phyloP scores from a whole-genome alignment of 2,113 vertebrate genomes.

The Indicator maculatus region DNA sequence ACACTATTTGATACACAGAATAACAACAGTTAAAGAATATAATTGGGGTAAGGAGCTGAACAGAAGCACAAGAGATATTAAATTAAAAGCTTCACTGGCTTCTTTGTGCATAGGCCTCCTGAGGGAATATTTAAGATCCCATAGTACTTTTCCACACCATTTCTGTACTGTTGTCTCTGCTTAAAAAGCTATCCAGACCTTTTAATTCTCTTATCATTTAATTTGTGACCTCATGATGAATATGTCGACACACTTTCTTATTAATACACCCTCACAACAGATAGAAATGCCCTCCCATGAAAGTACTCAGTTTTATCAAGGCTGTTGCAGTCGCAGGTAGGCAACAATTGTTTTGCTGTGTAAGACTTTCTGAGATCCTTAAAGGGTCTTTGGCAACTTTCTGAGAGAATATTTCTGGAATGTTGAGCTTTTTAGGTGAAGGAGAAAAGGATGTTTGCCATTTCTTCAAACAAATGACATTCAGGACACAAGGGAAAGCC shows the following conservation, averaged over 20 bases:
- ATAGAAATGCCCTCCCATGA: background rate
- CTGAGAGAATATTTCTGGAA: background rate
- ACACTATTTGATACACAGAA: background rate
- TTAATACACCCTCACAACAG: background rate
- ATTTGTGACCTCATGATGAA: background rate
- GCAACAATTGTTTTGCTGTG: background rate
- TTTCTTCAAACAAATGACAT: background rate
- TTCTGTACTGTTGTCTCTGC: background rate
- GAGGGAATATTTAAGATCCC: background rate
- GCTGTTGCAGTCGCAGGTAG: background rate
- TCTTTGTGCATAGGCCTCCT: background rate
- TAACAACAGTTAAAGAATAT: background rate
- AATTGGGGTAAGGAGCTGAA: background rate
- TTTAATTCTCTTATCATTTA: background rate
- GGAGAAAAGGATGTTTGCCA: background rate
- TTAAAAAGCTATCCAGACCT: background rate
- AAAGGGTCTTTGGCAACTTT: background rate
- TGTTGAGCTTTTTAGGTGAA: background rate
- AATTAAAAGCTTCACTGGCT: background rate
- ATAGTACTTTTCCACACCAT: background rate
- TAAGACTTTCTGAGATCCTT: background rate
- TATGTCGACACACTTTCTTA: background rate
- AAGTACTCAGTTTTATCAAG: background rate
- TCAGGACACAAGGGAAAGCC: background rate
- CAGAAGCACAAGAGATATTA: background rate